Conservation (phyloP, 2,888 invertebrate genomes). For the Steinernema scapterisci region DNA sequence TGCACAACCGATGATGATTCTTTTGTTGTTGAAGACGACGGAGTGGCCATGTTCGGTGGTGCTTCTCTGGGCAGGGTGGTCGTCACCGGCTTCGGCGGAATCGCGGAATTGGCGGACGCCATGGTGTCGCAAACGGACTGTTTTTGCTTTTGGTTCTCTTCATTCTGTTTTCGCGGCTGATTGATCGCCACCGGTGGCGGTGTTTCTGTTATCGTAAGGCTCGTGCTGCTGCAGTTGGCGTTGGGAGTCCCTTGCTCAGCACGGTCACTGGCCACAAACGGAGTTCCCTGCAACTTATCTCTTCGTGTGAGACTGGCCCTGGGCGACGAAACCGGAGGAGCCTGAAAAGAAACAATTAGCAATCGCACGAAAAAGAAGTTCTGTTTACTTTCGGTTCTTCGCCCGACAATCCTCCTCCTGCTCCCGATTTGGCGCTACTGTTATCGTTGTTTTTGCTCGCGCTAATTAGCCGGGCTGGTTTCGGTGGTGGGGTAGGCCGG, state of each 20-base stretch:
- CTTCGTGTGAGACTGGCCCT: constrained; percentile 26
- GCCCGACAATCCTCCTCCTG: background rate
- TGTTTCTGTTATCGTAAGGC: constrained; percentile 7
- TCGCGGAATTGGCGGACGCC: background rate
- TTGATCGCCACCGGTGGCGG: background rate
- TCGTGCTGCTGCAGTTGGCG: background rate
- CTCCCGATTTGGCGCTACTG: background rate
- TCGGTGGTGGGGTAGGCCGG: constrained; percentile 15
- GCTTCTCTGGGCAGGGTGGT: too few species aligned
- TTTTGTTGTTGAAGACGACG: constrained; percentile 17
- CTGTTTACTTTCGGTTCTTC: constrained; percentile 14
- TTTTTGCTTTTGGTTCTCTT: background rate
- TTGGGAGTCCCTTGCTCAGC: background rate
- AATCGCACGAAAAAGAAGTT: background rate
- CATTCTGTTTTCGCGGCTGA: constrained; percentile 7
- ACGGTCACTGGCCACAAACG: background rate
- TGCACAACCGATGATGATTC: constrained; percentile 15
- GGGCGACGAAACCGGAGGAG: constrained; percentile 21
- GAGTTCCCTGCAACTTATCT: background rate
- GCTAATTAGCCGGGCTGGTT: constrained; percentile 18
- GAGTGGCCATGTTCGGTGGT: constrained; percentile 3
- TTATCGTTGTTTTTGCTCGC: background rate
- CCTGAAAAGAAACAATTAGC: background rate
- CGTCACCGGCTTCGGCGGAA: background rate
- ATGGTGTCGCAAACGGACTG: background rate